These are phyloP conservation scores for Andrena camellia DNA, from an alignment of 2,888 invertebrate species.

Conservation along the genomic window DNA sequence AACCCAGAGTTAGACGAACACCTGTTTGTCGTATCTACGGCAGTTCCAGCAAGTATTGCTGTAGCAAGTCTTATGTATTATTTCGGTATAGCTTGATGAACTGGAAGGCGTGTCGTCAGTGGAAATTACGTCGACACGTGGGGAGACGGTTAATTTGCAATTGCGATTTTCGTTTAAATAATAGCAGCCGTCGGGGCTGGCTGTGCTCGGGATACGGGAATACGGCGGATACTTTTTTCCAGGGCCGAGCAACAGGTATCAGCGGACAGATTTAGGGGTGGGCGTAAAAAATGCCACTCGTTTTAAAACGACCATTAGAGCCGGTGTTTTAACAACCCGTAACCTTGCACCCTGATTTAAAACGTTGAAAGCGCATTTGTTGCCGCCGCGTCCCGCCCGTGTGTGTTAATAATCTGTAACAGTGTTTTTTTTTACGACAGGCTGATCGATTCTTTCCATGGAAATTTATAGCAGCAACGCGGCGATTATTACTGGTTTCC, in stretches of 20 bases:
- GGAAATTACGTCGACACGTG: neutral
- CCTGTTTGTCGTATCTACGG: no score
- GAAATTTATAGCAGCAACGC: constrained; percentile 1
- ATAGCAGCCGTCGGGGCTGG: neutral
- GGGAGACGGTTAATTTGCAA: neutral
- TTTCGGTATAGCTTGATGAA: no score
- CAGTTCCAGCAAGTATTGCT: no score
- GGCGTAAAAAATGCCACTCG: constrained; percentile 64
- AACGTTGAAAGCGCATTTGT: constrained; percentile 28
- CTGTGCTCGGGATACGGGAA: constrained; percentile 18
- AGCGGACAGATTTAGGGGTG: constrained; percentile 61
- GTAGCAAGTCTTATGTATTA: no score
- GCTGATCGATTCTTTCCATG: neutral
- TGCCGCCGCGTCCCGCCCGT: neutral
- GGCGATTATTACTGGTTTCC: neutral
- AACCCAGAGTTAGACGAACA: no score
- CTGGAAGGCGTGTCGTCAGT: neutral
- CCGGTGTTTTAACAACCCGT: constrained; percentile 50
- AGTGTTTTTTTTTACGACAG: neutral
- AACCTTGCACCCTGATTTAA: constrained; percentile 43
- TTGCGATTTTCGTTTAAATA: constrained; percentile 5
- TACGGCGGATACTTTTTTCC: constrained; percentile 56
- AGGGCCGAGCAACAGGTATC: constrained; percentile 69
- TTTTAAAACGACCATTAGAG: constrained; percentile 58
- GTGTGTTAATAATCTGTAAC: constrained; percentile 15